Base-by-base conservation (phyloP, 2,113 vertebrate species). In the Pyrgilauda ruficollis region DNA sequence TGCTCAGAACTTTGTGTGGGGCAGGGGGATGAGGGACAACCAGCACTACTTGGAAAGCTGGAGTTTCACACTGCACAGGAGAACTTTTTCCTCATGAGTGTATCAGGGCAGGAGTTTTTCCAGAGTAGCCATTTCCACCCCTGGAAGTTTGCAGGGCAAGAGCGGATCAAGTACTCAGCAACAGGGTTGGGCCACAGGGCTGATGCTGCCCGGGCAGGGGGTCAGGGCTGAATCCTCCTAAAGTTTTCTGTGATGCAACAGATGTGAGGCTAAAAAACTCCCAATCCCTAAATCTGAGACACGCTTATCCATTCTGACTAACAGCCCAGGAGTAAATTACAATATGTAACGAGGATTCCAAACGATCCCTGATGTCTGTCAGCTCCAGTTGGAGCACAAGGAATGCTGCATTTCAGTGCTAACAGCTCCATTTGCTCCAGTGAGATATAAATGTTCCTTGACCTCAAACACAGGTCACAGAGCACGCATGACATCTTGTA, bases 391-490 rank as follows among this genome's bases (percentile, higher is more conserved):
- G 5, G 30, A 66, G 15, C 59, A 33, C 82, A 5, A 6, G 52
- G 70, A 88, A 69, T 12, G 13, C 66, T 43, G 31, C 53, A 6
- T 64, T 70, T 67, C 84, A 37, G 8, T 10, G 50, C 46, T 52
- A 72, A 47, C 35, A n/a, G 35, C 96, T 94, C 35, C 17, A 22
- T 75, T 95, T 94, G 67, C 85, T 84, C 84, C 85, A 67, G 43
- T 23, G 77, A 74, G 93, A 89, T 39, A 83, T 59, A 91, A 96
- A 94, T 79, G 72, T 68, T 95, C 72, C 63, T 73, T 95, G 91
- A 94, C 92, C 84, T 56, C 93, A 27, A 89, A 81, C 93, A 50
- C 47, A 84, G 76, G 72, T 95, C 70, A 56, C 5, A 47, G 93
- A 84, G 47, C 46, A 70, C 88, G 13, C 27, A 23, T 4, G n/a